phyloP scores from a whole-genome alignment of 92 coral and sea anemone genomes.

The Porites evermanni region DNA sequence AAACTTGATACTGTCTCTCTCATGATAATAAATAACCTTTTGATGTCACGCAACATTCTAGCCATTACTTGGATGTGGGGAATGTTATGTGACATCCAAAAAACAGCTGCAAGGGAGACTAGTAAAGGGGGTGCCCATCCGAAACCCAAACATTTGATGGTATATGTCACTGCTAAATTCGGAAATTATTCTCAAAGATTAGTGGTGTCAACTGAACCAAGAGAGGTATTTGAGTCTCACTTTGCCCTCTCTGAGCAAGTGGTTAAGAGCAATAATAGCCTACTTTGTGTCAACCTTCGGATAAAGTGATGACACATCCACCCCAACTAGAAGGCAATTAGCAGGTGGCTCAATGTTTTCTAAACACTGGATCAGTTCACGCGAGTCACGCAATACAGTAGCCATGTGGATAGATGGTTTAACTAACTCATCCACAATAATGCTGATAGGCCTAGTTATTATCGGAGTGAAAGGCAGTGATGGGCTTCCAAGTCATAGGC shows the following conservation, averaged over 20 bases:
- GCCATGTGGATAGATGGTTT: slow-evolving; percentile 38
- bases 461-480: slow-evolving; percentile 24
- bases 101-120: neutral
- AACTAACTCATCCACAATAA: slow-evolving; percentile 33
- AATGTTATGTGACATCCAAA: too few species aligned
- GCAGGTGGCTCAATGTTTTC: slow-evolving; percentile 37
- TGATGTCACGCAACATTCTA: neutral
- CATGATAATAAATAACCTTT: slow-evolving; percentile 52
- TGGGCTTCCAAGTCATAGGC: too few species aligned
- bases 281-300: slow-evolving; percentile 49
- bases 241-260: slow-evolving; percentile 46
- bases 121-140: slow-evolving; percentile 63
- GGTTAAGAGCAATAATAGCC: slow-evolving; percentile 52
- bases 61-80: too few species aligned
- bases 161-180: slow-evolving; percentile 48
- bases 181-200: slow-evolving; percentile 48
- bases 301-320: slow-evolving; percentile 56
- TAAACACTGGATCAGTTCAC: slow-evolving; percentile 46
- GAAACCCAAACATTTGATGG: slow-evolving; percentile 54
- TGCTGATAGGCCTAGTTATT: slow-evolving; percentile 31
- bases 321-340: slow-evolving; percentile 28
- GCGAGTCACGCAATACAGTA: slow-evolving; percentile 13
- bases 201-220: slow-evolving; percentile 55
- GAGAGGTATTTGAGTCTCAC: slow-evolving; percentile 46
- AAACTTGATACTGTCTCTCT: slow-evolving; percentile 31